phyloP scores from a whole-genome alignment of 2,797 vertebrate species.

The Martes flavigula region DNA sequence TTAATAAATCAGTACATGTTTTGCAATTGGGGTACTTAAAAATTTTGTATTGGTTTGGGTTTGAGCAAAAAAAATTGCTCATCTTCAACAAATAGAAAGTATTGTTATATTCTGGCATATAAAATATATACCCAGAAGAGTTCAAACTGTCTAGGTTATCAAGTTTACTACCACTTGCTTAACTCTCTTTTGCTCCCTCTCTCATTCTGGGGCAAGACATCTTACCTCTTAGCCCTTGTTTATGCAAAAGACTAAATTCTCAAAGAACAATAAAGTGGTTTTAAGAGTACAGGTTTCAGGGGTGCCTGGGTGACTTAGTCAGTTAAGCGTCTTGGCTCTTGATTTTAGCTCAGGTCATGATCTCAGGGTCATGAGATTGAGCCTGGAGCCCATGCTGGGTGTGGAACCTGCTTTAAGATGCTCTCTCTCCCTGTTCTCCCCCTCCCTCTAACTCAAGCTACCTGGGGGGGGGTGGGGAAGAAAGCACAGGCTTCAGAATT shows the following conservation, averaged over 20 bases:
- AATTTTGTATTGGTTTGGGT: neutral
- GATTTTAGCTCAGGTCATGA: neutral
- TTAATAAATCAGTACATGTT: slow-evolving; percentile 4
- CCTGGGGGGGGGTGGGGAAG: too few species aligned
- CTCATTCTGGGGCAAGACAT: neutral
- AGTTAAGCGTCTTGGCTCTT: neutral
- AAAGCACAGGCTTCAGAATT: neutral
- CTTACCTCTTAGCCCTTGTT: neutral
- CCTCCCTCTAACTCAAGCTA: too few species aligned
- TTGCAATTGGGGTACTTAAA: neutral
- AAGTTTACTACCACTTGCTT: neutral
- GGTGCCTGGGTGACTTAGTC: neutral
- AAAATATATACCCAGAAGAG: neutral
- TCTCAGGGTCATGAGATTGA: neutral
- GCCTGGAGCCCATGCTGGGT: neutral
- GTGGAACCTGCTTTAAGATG: neutral
- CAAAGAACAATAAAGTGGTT: neutral
- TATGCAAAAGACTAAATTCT: neutral
- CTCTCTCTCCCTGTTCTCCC: neutral
- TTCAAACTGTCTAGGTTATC: neutral
- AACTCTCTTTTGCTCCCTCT: neutral
- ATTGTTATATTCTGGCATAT: too few species aligned
- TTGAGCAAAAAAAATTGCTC: neutral
- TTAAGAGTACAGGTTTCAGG: slow-evolving; percentile 13
- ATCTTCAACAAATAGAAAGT: neutral